phyloP scores from a whole-genome alignment of 1,140 invertebrate species.

The Cardiocondyla obscurior region DNA sequence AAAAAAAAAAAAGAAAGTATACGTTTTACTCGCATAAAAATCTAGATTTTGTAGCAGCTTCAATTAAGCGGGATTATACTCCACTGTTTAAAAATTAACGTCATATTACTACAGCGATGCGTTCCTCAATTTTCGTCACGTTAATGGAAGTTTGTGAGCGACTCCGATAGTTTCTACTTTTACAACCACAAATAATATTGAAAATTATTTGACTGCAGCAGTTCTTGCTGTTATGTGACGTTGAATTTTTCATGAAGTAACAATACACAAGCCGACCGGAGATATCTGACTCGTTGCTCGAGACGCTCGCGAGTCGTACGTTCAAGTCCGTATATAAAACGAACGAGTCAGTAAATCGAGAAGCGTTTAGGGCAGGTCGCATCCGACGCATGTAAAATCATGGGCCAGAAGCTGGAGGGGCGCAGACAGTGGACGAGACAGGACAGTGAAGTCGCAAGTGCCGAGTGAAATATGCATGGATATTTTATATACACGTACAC shows the following conservation, averaged over 20 bases:
- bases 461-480: conserved; percentile 55
- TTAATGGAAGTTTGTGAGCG: background rate
- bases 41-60: background rate
- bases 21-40: background rate
- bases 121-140: background rate
- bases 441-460: conserved; percentile 58
- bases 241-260: background rate
- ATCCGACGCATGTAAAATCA: conserved; percentile 29
- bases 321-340: conserved; percentile 14
- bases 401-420: conserved; percentile 31
- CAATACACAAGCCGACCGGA: background rate
- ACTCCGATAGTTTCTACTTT: background rate
- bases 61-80: background rate
- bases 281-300: background rate
- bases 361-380: conserved; percentile 29
- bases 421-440: conserved; percentile 53
- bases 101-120: background rate
- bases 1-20: background rate
- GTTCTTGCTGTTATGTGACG: background rate
- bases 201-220: background rate
- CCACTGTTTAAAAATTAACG: background rate
- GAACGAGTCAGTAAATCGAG: conserved; percentile 24
- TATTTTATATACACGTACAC: conserved; percentile 44
- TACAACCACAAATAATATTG: background rate
- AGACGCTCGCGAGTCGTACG: background rate